Evolutionary conservation across 2,888 invertebrate species (phyloP), one percentile per base, ranked within the genome.

Genomic region (Synanthedon tipuliformis): DNA sequence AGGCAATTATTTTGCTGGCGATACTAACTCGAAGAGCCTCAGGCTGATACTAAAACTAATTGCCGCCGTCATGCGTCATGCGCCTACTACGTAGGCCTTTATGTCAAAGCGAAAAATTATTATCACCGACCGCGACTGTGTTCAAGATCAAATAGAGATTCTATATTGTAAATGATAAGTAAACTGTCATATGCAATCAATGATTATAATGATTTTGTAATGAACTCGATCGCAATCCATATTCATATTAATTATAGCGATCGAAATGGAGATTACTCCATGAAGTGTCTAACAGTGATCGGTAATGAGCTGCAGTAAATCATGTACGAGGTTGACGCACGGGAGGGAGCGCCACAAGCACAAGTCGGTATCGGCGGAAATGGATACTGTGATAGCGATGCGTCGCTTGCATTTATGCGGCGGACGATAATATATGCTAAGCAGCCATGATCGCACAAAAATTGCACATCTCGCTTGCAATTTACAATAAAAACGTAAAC

Each of bases 281-380:
- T 65, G 64, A 65, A 69, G 65, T 69, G 70, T 71, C 73, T 71
- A 68, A 67, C 68, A 59, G 64, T 59, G 61, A 63, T 57, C 59
- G 62, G 66, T 78, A 76, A 75, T 76, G 67, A 72, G 66, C 65
- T 63, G 66, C 60, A 64, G 75, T 78, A 73, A 75, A 78, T 79
- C 73, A 74, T 69, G 55, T 55, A 58, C 53, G 62, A 63, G 66
- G 58, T 68, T 71, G 69, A 69, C 66, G 66, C 64, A 56, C 62
- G 62, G 59, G 59, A 57, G 61, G 64, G 60, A 60, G 61, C 57
- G 56, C 56, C 56, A 59, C 64, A 63, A 67, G 64, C 23, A 18
- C 12, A 12, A 27, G 27, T 63, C 59, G 69, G 69, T 75, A 73
- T 68, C 71, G 70, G 59, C 71, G 76, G 79, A 80, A 77, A 72